Evolutionary conservation across 2,113 vertebrate species (phyloP).

Genomic region (Epinephelus cyanopodus): DNA sequence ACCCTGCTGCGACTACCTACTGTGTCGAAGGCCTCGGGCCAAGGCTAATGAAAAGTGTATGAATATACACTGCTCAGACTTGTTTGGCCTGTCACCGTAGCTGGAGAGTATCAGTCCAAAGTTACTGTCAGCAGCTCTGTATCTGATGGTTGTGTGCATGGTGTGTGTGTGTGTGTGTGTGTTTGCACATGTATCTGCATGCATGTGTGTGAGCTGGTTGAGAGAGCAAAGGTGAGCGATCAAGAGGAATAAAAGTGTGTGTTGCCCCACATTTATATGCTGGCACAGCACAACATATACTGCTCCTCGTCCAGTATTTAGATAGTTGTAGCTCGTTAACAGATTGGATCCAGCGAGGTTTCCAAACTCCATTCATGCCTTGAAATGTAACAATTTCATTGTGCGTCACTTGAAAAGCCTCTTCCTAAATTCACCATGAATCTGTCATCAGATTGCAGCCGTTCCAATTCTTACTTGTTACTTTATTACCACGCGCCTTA

Average conservation of each 20-base stretch:
- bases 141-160: constrained; percentile 48
- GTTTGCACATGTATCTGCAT: constrained; percentile 10
- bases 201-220: constrained; percentile 17
- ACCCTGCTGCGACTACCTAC: constrained; percentile 83
- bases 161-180: constrained; percentile 18
- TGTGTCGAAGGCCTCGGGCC: constrained; percentile 80
- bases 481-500: constrained; percentile 52
- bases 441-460: constrained; percentile 67
- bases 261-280: constrained; percentile 28
- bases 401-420: constrained; percentile 64
- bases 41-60: constrained; percentile 77
- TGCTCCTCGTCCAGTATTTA: constrained; percentile 58
- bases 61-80: constrained; percentile 85
- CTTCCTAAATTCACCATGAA: constrained; percentile 66
- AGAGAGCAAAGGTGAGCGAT: constrained; percentile 43
- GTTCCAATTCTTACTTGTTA: constrained; percentile 54
- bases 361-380: constrained; percentile 46
- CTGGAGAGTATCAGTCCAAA: constrained; percentile 63
- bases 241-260: constrained; percentile 1
- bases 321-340: constrained; percentile 64
- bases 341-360: constrained; percentile 59
- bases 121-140: constrained; percentile 58
- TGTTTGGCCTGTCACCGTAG: constrained; percentile 80
- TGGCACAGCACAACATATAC: constrained; percentile 33
- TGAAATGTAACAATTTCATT: constrained; percentile 66